These are phyloP conservation scores for Anolis carolinensis DNA, from an alignment of 2,113 vertebrate genomes.

Conservation along the genomic window DNA sequence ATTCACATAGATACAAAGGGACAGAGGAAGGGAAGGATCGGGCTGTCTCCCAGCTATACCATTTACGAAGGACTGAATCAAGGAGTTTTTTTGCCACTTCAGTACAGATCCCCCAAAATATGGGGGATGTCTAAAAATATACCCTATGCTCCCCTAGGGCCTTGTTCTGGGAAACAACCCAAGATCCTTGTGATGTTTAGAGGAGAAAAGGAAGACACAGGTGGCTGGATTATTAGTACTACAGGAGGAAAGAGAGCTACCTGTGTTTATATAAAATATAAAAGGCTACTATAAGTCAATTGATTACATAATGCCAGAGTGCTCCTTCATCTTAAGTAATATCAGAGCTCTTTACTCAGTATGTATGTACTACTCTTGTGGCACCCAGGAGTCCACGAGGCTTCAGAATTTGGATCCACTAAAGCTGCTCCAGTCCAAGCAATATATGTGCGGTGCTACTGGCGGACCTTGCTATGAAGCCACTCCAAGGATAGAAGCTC, in stretches of 20 bases:
- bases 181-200: neutral
- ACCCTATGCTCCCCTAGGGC: neutral
- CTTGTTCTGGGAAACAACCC: neutral
- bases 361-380: no score
- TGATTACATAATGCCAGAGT: neutral
- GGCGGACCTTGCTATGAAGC: neutral
- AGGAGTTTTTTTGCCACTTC: neutral
- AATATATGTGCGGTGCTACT: constrained; percentile 5
- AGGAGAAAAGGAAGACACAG: neutral
- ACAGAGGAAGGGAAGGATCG: neutral
- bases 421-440: neutral
- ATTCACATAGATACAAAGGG: neutral
- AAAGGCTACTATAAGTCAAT: neutral
- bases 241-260: neutral
- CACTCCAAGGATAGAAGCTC: fast-evolving
- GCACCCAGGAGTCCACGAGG: neutral
- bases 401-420: neutral
- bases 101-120: neutral
- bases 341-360: neutral
- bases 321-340: neutral
- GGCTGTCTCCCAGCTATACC: constrained; percentile 31
- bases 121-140: neutral
- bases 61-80: neutral
- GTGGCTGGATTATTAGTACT: neutral
- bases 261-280: neutral